Evolutionary conservation across 2,888 invertebrate species (phyloP).

Genomic region (Cerastoderma edule): DNA sequence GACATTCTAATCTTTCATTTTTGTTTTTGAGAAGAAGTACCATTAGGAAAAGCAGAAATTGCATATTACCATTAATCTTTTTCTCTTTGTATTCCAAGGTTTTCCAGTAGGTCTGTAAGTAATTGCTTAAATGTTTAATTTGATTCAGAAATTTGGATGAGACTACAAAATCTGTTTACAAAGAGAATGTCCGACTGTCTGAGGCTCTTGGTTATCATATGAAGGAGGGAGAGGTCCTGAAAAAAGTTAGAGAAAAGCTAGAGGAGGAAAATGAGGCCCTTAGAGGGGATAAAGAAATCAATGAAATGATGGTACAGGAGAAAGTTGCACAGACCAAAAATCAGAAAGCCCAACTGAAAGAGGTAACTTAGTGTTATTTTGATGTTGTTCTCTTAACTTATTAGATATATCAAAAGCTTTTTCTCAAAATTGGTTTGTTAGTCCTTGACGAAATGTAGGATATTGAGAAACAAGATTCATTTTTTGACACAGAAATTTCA

Average conservation of each 20-base stretch:
- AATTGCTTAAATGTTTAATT: not conserved
- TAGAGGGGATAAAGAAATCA: conserved; percentile 79
- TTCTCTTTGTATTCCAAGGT: no score
- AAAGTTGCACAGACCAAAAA: conserved; percentile 79
- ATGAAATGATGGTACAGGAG: conserved; percentile 80
- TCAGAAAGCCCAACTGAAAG: conserved; percentile 78
- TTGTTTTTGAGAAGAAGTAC: no score
- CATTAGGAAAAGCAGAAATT: no score
- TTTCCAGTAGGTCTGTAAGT: no score
- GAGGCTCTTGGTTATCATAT: conserved; percentile 82
- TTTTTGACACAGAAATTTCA: not conserved
- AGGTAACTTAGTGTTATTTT: conserved; percentile 71
- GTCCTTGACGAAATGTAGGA: no score
- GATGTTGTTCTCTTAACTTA: no score
- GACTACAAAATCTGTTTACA: conserved; percentile 83
- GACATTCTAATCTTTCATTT: no score
- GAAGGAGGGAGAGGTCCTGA: conserved; percentile 80
- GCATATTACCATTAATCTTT: no score
- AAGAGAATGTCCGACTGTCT: conserved; percentile 82
- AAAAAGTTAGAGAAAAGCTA: conserved; percentile 72
- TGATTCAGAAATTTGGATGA: conserved; percentile 80
- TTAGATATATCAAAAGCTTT: not conserved
- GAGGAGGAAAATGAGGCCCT: conserved; percentile 77
- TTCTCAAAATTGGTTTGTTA: not conserved
- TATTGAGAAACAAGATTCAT: not conserved